Percentiles rank a stretch among this genome's conserved stretches.
Conservation (phyloP, 2,888 invertebrate species). For the Listrodromus nycthemerus region DNA sequence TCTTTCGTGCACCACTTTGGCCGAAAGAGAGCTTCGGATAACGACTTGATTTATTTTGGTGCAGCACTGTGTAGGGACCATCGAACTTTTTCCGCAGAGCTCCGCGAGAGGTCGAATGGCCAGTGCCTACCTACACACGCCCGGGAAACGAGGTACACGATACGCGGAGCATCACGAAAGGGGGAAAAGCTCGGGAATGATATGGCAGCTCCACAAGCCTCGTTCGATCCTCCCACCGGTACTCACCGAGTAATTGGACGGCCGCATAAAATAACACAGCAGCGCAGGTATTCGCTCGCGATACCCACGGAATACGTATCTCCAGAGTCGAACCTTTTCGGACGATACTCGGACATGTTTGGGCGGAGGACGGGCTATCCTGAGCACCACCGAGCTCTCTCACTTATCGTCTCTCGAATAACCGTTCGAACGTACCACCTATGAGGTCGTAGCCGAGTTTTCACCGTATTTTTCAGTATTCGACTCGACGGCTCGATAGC, state of each 20-base stretch:
- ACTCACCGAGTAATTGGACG: slow-evolving; percentile 68
- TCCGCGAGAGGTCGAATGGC: slow-evolving; percentile 5
- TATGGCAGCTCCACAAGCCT: slow-evolving; percentile 59
- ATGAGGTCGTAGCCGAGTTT: neutral
- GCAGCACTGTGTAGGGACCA: slow-evolving; percentile 46
- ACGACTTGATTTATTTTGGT: slow-evolving; percentile 59
- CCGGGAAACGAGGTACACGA: neutral
- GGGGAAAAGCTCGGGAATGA: slow-evolving; percentile 50
- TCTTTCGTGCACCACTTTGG: neutral
- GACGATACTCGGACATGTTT: slow-evolving; percentile 36
- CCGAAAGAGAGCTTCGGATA: slow-evolving; percentile 11
- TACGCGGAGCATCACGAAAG: neutral
- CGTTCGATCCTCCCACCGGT: slow-evolving; percentile 67
- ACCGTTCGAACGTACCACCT: neutral
- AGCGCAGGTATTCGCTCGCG: neutral
- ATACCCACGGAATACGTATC: slow-evolving; percentile 2
- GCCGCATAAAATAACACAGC: slow-evolving; percentile 68
- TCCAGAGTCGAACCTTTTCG: slow-evolving; percentile 19
- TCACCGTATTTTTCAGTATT: slow-evolving; percentile 8
- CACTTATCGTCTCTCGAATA: slow-evolving; percentile 27
- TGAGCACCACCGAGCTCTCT: slow-evolving; percentile 20
- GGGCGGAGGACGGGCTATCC: slow-evolving; percentile 7
- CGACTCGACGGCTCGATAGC: neutral
- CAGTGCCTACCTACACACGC: slow-evolving; percentile 19
- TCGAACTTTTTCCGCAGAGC: slow-evolving; percentile 47